phyloP scores from a whole-genome alignment of 2,888 invertebrate species.

The Nomada flava region DNA sequence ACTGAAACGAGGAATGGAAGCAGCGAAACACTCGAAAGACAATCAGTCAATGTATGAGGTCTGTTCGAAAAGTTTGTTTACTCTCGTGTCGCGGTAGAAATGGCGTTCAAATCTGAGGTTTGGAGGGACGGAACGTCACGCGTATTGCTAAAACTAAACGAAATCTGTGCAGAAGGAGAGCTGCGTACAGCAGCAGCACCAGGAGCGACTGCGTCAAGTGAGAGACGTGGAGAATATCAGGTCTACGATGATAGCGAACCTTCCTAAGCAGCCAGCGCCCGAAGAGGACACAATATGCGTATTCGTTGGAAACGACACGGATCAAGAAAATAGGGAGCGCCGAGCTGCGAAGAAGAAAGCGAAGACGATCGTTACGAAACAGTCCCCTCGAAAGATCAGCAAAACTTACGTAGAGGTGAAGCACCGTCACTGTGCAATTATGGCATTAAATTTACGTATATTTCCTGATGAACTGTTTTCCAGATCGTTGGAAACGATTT shows the following conservation, averaged over 20 bases:
- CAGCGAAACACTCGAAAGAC: conserved; percentile 79
- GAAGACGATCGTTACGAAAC: conserved; percentile 61
- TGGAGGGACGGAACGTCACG: conserved; percentile 27
- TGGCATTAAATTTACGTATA: neutral
- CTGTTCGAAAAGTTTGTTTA: too few relatives aligned
- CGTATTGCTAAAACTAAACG: conserved; percentile 15
- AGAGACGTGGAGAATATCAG: conserved; percentile 85
- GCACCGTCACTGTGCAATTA: neutral
- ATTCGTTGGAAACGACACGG: conserved; percentile 29
- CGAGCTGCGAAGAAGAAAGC: conserved; percentile 49
- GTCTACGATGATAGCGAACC: conserved; percentile 82
- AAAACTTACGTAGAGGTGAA: conserved; percentile 66
- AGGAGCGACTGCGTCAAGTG: conserved; percentile 77
- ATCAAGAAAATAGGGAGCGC: conserved; percentile 18
- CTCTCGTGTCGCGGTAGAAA: too few relatives aligned
- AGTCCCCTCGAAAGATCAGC: conserved; percentile 65
- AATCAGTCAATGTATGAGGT: conserved; percentile 71
- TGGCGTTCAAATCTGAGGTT: too few relatives aligned
- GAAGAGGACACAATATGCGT: conserved; percentile 27
- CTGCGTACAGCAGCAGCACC: conserved; percentile 62
- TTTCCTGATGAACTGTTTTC: neutral
- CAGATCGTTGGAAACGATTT: conserved; percentile 32
- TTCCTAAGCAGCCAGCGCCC: conserved; percentile 63
- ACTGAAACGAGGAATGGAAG: conserved; percentile 83
- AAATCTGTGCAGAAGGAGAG: conserved; percentile 67